These are phyloP conservation scores for Acronicta aceris DNA, from an alignment of 2,888 invertebrate genomes.

Conservation along the genomic window DNA sequence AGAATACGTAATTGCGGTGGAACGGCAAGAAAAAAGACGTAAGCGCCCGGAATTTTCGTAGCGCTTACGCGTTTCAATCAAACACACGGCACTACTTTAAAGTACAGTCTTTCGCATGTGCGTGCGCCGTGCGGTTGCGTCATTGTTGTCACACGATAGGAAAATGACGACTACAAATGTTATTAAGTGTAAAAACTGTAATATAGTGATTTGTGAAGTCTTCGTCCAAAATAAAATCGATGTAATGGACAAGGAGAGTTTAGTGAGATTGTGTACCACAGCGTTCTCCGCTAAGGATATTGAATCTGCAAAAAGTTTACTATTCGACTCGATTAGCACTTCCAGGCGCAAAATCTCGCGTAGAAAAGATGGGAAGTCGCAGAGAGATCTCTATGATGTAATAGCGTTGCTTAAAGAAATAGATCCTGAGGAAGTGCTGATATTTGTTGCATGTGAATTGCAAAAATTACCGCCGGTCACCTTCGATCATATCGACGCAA, in stretches of 20 bases:
- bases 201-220: conserved; percentile 4
- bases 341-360: conserved; percentile 5
- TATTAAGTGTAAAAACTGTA: too few species aligned
- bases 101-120: too few species aligned
- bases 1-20: too few species aligned
- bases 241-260: background rate
- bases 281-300: conserved; percentile 5
- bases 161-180: too few species aligned
- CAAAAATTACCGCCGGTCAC: conserved; percentile 6
- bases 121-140: too few species aligned
- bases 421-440: conserved; percentile 4
- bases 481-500: conserved; percentile 7
- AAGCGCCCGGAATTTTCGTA: too few species aligned
- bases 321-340: conserved; percentile 1
- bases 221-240: conserved; percentile 1
- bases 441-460: conserved; percentile 5
- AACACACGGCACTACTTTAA: too few species aligned
- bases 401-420: conserved; percentile 6
- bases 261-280: conserved; percentile 6
- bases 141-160: too few species aligned
- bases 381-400: conserved; percentile 4
- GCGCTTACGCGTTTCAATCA: too few species aligned
- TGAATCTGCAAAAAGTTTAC: conserved; percentile 2
- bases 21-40: too few species aligned
- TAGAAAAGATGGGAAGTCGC: conserved; percentile 3